Conservation (phyloP, 2,113 vertebrate species). For the Edolisoma coerulescens region DNA sequence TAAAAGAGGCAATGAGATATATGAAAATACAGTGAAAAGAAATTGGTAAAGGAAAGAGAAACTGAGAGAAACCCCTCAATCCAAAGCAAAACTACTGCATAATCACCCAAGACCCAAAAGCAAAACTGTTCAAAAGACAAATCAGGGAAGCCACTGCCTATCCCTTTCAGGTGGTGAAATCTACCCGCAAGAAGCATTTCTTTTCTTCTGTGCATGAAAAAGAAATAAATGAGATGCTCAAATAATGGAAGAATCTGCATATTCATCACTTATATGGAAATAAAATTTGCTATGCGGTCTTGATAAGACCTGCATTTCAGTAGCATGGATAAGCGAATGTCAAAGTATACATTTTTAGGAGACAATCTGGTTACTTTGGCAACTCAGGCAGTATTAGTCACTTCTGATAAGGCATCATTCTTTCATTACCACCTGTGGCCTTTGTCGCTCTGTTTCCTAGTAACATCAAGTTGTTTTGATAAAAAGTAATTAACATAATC, state of each 20-base stretch:
- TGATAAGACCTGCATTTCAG: constrained; percentile 67
- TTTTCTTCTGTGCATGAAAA: constrained; percentile 12
- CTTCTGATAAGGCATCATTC: constrained; percentile 54
- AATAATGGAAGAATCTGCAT: constrained; percentile 53
- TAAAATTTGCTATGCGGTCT: constrained; percentile 61
- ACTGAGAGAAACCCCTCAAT: background rate
- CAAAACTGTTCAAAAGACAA: background rate
- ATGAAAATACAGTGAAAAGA: background rate
- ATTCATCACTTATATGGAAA: constrained; percentile 62
- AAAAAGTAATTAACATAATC: constrained; percentile 69
- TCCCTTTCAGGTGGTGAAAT: background rate
- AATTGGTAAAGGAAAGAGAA: background rate
- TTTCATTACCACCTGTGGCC: constrained; percentile 66
- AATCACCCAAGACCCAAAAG: background rate
- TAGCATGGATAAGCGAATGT: constrained; percentile 67
- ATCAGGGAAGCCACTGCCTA: background rate
- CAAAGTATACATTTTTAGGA: constrained; percentile 66
- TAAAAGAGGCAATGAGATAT: background rate
- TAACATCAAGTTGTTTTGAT: constrained; percentile 50
- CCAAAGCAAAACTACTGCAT: background rate
- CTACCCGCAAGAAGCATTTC: background rate
- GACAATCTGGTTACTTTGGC: constrained; percentile 66
- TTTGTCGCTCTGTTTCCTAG: constrained; percentile 63
- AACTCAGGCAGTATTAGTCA: constrained; percentile 51
- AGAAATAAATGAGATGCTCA: constrained; percentile 48